Percentiles rank a stretch among this genome's conserved stretches.
Conservation (phyloP, 2,113 vertebrate species). For the Actenoides hombroni region DNA sequence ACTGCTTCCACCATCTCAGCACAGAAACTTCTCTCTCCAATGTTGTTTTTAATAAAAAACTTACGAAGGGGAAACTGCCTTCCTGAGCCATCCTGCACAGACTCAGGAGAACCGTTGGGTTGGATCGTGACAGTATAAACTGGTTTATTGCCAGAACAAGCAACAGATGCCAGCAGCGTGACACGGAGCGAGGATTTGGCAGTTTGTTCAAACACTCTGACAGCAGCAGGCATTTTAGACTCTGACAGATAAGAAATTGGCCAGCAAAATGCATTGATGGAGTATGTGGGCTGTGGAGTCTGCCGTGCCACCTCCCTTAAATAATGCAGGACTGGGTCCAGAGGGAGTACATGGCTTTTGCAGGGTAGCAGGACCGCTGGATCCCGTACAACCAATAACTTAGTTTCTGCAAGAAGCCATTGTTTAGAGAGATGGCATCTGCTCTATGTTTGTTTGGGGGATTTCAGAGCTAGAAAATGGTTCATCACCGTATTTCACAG, state of each 20-base stretch:
- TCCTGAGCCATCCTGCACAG: not conserved
- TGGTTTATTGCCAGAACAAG: conserved; percentile 61
- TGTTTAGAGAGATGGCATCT: not conserved
- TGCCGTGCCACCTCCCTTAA: conserved; percentile 37
- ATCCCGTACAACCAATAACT: not conserved
- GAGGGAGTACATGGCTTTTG: not conserved
- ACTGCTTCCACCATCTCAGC: conserved; percentile 9
- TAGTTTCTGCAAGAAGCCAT: not conserved
- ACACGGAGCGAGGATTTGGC: conserved; percentile 51
- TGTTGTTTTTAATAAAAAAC: conserved; percentile 56
- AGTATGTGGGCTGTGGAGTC: not conserved
- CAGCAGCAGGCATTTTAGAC: conserved; percentile 61
- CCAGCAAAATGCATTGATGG: conserved; percentile 49
- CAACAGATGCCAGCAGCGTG: conserved; percentile 57
- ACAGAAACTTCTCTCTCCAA: conserved; percentile 20
- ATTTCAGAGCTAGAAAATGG: not conserved
- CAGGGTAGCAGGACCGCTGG: not conserved
- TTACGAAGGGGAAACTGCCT: conserved; percentile 20
- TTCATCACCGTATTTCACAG: not conserved
- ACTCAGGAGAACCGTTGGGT: conserved; percentile 31
- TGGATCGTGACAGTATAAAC: conserved; percentile 58
- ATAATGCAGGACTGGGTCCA: conserved; percentile 40
- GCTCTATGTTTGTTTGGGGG: not conserved
- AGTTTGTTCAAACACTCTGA: conserved; percentile 59
- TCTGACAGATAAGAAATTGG: conserved; percentile 62